Conservation (phyloP, 2,888 invertebrate genomes). For the Balanococcus diminutus region DNA sequence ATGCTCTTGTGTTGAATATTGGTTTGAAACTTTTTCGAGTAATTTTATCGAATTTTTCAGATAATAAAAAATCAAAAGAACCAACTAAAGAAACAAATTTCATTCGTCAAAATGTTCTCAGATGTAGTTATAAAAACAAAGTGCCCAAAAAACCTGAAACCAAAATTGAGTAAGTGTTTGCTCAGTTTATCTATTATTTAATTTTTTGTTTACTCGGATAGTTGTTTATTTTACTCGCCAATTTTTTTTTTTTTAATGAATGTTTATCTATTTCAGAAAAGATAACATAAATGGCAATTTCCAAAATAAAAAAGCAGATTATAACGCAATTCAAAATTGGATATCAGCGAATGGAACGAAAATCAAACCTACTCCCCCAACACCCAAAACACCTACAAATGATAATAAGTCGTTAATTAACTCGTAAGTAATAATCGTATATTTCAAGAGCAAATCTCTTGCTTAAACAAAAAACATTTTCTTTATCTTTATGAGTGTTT, state of each 20-base stretch:
- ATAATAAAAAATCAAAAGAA: slow-evolving; percentile 44
- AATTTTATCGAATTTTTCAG: not conserved
- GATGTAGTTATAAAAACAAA: slow-evolving; percentile 46
- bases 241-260: not conserved
- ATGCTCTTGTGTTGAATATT: not conserved
- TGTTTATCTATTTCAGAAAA: slow-evolving; percentile 30
- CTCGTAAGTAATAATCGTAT: not conserved
- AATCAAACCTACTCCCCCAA: not conserved
- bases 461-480: not conserved
- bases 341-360: slow-evolving; percentile 46
- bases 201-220: not conserved
- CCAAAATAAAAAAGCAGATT: slow-evolving; percentile 13
- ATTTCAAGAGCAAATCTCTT: not conserved
- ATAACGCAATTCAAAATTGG: slow-evolving; percentile 40
- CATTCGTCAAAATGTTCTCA: slow-evolving; percentile 51
- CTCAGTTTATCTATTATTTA: not conserved
- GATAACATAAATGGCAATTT: slow-evolving; percentile 6
- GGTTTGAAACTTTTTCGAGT: not conserved
- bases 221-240: not conserved
- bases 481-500: not conserved
- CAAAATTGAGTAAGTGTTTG: slow-evolving; percentile 41
- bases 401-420: not conserved
- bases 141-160: slow-evolving; percentile 36
- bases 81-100: slow-evolving; percentile 47
- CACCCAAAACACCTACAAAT: not conserved